These are phyloP conservation scores for Plestiodon gilberti DNA, from an alignment of 2,113 vertebrate genomes.

Conservation along the genomic window DNA sequence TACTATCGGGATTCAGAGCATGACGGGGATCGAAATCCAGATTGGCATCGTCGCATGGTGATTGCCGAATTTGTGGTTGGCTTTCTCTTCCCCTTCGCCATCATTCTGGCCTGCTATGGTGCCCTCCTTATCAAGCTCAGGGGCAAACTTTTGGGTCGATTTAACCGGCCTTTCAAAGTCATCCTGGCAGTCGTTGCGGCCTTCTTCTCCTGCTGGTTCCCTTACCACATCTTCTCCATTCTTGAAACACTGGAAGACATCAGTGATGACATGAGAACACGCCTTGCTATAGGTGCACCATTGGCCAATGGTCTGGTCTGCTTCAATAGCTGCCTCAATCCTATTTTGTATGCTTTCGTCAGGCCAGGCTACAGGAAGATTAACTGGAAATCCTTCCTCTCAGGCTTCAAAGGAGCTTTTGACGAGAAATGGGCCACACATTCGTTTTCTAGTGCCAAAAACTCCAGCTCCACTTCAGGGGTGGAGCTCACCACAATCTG, in stretches of 20 bases:
- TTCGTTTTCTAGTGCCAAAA: background rate
- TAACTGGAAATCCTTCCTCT: conserved; percentile 59
- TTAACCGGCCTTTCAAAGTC: conserved; percentile 6
- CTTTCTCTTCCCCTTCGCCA: conserved; percentile 18
- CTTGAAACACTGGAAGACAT: conserved; percentile 62
- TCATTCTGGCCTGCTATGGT: conserved; percentile 18
- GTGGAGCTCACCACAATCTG: background rate
- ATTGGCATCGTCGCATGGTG: conserved; percentile 26
- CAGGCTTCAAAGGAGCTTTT: conserved; percentile 64
- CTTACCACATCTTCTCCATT: conserved; percentile 9
- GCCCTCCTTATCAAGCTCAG: background rate
- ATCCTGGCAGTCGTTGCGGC: background rate
- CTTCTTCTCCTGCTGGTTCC: conserved; percentile 45
- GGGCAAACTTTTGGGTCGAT: background rate
- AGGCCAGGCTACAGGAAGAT: conserved; percentile 65
- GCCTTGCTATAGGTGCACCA: conserved; percentile 67
- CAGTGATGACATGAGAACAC: background rate
- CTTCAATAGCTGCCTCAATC: conserved; percentile 86
- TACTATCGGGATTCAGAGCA: background rate
- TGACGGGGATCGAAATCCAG: no score
- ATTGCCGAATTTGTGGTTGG: background rate
- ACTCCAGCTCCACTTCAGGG: background rate
- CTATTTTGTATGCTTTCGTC: conserved; percentile 81
- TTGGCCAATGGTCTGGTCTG: conserved; percentile 80
- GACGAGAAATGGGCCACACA: conserved; percentile 10